Evolutionary conservation across 1,140 invertebrate species (phyloP).

Genomic region (Acyrthosiphon pisum): DNA sequence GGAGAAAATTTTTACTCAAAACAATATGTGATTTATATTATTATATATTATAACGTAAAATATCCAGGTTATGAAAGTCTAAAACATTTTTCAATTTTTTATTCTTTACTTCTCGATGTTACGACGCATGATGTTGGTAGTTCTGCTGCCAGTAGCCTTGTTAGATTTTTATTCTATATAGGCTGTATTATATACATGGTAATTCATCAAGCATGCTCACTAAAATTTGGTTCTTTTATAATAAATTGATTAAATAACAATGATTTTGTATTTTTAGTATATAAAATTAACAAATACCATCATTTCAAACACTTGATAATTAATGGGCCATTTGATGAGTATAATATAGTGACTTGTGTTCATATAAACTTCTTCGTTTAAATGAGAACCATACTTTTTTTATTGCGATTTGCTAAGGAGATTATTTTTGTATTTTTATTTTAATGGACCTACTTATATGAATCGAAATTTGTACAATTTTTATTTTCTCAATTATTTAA

Average conservation of each 20-base stretch:
- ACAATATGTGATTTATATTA: not conserved
- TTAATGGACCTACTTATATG: too few species aligned
- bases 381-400: not conserved
- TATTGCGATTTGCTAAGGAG: not conserved
- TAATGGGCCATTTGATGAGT: not conserved
- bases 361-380: not conserved
- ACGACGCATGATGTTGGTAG: slow-evolving; percentile 40
- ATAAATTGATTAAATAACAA: not conserved
- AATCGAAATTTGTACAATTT: too few species aligned
- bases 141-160: not conserved
- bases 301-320: not conserved
- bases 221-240: not conserved
- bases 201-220: not conserved
- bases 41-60: not conserved
- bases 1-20: slow-evolving; percentile 2
- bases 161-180: not conserved
- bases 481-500: too few species aligned
- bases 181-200: not conserved
- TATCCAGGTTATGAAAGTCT: not conserved
- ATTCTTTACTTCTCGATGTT: slow-evolving; percentile 10
- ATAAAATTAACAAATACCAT: not conserved
- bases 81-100: not conserved
- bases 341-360: not conserved
- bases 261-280: not conserved
- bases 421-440: not conserved